Evolutionary conservation across 2,797 vertebrate species (phyloP).

Genomic region (Tiaroga cobitis): DNA sequence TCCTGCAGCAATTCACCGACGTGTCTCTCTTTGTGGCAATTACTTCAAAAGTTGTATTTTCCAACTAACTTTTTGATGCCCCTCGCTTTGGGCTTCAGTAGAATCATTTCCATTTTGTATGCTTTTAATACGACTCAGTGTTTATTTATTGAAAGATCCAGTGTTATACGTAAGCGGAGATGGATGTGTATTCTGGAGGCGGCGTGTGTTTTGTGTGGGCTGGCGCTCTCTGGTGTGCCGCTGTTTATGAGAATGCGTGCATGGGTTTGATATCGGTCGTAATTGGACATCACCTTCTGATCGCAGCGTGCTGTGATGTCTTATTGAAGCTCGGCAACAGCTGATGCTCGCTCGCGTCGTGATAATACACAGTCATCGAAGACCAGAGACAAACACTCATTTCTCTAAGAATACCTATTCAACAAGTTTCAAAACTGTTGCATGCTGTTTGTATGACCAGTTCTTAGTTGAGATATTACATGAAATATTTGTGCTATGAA

Average conservation of each 20-base stretch:
- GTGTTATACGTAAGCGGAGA: constrained; percentile 32
- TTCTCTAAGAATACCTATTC: background rate
- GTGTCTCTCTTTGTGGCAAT: constrained; percentile 80
- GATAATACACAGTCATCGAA: constrained; percentile 30
- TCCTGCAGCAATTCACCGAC: constrained; percentile 83
- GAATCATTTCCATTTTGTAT: constrained; percentile 76
- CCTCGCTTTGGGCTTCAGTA: constrained; percentile 73
- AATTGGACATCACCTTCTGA: constrained; percentile 58
- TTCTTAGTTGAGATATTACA: background rate
- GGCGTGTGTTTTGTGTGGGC: constrained; percentile 10
- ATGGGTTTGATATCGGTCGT: constrained; percentile 48
- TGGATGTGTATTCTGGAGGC: background rate
- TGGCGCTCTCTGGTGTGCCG: constrained; percentile 46
- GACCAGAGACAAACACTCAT: background rate
- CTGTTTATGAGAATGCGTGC: constrained; percentile 46
- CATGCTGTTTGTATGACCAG: background rate
- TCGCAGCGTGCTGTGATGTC: constrained; percentile 58
- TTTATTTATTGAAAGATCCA: constrained; percentile 65
- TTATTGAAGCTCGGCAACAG: constrained; percentile 60
- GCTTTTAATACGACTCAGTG: constrained; percentile 64
- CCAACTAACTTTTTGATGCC: constrained; percentile 73
- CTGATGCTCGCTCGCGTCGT: constrained; percentile 33
- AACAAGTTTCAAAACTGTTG: background rate
- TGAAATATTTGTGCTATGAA: background rate
- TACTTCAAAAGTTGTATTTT: constrained; percentile 82